Evolutionary conservation across 2,113 vertebrate genomes (phyloP).

Genomic region (Sander lucioperca): DNA sequence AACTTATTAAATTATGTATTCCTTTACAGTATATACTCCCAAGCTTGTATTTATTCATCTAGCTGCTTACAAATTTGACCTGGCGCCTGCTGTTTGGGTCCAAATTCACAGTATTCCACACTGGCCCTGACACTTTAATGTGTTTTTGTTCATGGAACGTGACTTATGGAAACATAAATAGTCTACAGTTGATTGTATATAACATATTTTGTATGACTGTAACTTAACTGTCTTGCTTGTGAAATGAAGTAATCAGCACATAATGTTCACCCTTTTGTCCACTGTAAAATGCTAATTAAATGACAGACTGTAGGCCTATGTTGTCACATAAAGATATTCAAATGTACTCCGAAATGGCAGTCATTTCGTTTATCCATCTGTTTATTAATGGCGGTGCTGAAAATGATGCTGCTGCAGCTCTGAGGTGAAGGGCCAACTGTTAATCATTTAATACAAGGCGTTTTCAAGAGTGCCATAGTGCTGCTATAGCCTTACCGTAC

Average conservation of each 20-base stretch:
- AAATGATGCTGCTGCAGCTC: slow-evolving; percentile 22
- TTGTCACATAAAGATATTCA: slow-evolving; percentile 59
- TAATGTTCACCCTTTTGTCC: slow-evolving; percentile 7
- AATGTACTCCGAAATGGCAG: slow-evolving; percentile 40
- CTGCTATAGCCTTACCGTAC: slow-evolving; percentile 33
- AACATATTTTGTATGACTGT: slow-evolving; percentile 67
- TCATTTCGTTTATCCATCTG: slow-evolving; percentile 37
- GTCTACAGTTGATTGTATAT: slow-evolving; percentile 42
- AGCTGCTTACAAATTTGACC: slow-evolving; percentile 28
- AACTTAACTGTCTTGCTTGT: slow-evolving; percentile 65
- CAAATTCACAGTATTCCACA: slow-evolving; percentile 5
- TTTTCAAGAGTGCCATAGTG: slow-evolving; percentile 44
- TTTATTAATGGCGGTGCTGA: slow-evolving; percentile 31
- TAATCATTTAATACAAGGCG: slow-evolving; percentile 37
- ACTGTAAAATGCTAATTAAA: slow-evolving; percentile 57
- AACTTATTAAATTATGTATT: slow-evolving; percentile 14
- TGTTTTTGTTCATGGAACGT: slow-evolving; percentile 9
- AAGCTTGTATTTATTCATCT: slow-evolving; percentile 21
- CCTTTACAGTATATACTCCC: slow-evolving; percentile 7
- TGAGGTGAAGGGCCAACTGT: slow-evolving; percentile 37
- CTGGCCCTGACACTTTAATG: neutral
- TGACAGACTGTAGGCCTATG: slow-evolving; percentile 31
- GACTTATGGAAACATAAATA: slow-evolving; percentile 2
- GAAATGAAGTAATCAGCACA: slow-evolving; percentile 36
- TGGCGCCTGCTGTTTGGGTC: neutral